Conservation (phyloP, 2,797 vertebrate species). For the Neomorphus geoffroyi region DNA sequence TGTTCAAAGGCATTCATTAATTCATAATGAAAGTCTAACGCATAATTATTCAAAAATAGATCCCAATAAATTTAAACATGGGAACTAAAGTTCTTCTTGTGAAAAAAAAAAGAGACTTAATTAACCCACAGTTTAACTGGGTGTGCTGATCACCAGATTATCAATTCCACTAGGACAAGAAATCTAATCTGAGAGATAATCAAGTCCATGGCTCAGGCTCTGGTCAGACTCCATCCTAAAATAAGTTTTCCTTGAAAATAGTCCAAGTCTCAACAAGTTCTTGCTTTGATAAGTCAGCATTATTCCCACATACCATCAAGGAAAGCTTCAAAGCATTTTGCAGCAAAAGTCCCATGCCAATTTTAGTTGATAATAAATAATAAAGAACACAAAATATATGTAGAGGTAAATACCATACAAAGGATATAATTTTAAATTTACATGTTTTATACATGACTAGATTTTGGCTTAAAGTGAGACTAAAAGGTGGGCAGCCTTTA, state of each 20-base stretch:
- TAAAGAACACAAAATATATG: neutral
- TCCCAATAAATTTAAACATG: constrained; percentile 6
- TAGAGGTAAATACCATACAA: neutral
- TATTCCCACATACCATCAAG: neutral
- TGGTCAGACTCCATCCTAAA: neutral
- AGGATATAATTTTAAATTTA: neutral
- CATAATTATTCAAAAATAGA: constrained; percentile 35
- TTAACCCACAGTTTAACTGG: neutral
- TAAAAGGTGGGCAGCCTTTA: neutral
- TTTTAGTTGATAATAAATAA: neutral
- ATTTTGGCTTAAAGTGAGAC: neutral
- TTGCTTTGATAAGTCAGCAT: neutral
- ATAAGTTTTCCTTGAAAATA: neutral
- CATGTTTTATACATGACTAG: neutral
- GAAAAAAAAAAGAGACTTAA: neutral
- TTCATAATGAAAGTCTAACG: constrained; percentile 20
- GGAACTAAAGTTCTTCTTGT: neutral
- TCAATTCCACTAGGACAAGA: neutral
- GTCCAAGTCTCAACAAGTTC: neutral
- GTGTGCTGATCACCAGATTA: neutral
- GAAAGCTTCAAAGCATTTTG: neutral
- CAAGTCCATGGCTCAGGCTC: neutral
- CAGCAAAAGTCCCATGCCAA: neutral
- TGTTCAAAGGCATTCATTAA: constrained; percentile 45
- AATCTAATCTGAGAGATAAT: neutral